These are phyloP conservation scores for Etia nguti DNA, from an alignment of 2,113 vertebrate species.

Conservation along the genomic window DNA sequence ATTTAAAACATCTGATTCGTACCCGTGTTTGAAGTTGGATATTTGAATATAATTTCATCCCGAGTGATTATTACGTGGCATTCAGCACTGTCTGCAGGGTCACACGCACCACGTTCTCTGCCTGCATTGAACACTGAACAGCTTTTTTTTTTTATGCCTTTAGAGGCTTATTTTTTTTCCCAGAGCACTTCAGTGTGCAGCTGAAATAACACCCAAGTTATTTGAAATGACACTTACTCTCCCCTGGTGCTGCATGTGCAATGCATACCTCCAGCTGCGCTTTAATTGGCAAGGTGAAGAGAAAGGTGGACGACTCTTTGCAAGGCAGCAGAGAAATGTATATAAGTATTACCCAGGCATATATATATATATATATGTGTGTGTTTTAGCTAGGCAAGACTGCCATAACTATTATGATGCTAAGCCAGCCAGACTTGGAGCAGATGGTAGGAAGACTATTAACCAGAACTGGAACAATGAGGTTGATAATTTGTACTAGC, in stretches of 20 bases:
- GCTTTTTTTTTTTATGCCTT: neutral
- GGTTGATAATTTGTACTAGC: constrained; percentile 32
- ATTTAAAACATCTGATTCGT: neutral
- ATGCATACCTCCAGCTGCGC: neutral
- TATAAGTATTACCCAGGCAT: neutral
- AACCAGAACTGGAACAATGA: constrained; percentile 38
- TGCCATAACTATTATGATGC: neutral
- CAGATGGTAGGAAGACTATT: constrained; percentile 42
- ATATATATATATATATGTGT: neutral
- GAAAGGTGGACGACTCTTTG: neutral
- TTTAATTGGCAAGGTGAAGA: neutral
- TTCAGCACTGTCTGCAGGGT: neutral
- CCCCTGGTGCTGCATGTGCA: neutral
- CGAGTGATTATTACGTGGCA: neutral
- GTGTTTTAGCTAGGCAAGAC: neutral
- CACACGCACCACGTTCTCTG: neutral
- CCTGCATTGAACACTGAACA: neutral
- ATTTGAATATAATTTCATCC: neutral
- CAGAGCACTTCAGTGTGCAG: neutral
- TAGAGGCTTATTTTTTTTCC: neutral
- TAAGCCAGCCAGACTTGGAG: constrained; percentile 18
- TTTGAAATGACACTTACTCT: neutral
- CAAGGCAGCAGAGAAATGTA: neutral
- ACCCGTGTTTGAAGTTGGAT: neutral
- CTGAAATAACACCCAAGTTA: neutral